Conservation (phyloP, 2,888 invertebrate genomes). For the Nemoura dubitans region DNA sequence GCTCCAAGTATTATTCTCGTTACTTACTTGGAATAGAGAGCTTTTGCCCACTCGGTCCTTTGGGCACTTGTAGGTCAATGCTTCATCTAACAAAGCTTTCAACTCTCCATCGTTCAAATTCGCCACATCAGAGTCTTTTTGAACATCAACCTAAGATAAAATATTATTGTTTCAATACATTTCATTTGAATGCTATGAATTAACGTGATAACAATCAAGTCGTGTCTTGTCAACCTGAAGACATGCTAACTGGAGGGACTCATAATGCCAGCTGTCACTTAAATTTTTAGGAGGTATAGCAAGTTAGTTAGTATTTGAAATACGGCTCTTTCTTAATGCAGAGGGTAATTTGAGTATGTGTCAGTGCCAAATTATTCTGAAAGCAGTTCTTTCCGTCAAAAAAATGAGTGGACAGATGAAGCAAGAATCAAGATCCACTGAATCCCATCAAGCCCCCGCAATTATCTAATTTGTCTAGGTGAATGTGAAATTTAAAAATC, state of each 20-base stretch:
- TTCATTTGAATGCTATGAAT: background rate
- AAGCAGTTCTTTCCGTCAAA: too few relatives aligned
- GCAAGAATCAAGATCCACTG: background rate
- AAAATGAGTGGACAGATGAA: background rate
- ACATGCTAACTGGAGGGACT: background rate
- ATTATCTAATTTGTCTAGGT: background rate
- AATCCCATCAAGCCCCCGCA: background rate
- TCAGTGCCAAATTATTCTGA: too few relatives aligned
- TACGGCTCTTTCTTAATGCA: too few relatives aligned
- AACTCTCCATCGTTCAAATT: conserved; percentile 80
- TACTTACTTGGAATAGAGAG: conserved; percentile 77
- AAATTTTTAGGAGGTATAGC: too few relatives aligned
- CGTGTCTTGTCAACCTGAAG: background rate
- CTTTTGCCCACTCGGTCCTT: conserved; percentile 88
- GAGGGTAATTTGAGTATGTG: too few relatives aligned
- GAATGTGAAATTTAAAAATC: background rate
- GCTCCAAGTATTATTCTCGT: background rate
- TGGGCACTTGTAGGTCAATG: conserved; percentile 83
- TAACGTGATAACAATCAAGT: too few relatives aligned
- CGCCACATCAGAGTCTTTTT: conserved; percentile 52
- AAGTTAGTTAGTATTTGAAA: too few relatives aligned
- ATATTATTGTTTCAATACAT: background rate
- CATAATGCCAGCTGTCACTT: too few relatives aligned
- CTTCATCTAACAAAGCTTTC: conserved; percentile 82
- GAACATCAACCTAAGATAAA: conserved; percentile 57